Percentiles rank a stretch among this genome's conserved stretches.
Conservation (phyloP, 2,888 invertebrate species). For the Xanthorhoe designata region DNA sequence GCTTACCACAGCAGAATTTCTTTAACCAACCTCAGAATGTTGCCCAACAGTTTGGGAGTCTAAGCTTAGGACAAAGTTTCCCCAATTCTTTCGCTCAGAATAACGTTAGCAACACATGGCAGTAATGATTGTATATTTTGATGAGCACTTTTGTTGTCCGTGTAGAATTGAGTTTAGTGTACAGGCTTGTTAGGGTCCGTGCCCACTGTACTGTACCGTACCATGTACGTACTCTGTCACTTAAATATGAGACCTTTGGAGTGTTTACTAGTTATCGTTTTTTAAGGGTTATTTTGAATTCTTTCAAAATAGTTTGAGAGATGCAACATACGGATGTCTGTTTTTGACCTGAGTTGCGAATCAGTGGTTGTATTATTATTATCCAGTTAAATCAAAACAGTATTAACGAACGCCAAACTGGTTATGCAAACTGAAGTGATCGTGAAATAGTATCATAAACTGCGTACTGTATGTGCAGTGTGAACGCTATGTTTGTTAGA, state of each 20-base stretch:
- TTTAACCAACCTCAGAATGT: constrained; percentile 62
- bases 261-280: neutral
- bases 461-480: too few species aligned
- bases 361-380: too few species aligned
- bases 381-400: too few species aligned
- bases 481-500: too few species aligned
- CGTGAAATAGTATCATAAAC: too few species aligned
- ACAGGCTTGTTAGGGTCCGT: neutral
- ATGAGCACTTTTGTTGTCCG: constrained; percentile 28
- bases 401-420: too few species aligned
- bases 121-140: constrained; percentile 54
- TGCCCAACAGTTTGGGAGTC: constrained; percentile 71
- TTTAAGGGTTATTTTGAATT: neutral
- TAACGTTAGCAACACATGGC: constrained; percentile 80
- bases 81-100: constrained; percentile 74
- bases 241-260: neutral
- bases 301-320: too few species aligned
- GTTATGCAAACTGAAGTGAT: too few species aligned
- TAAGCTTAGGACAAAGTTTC: constrained; percentile 75
- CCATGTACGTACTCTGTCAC: neutral
- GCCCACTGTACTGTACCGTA: neutral
- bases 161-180: neutral
- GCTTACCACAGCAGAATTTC: constrained; percentile 38
- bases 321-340: too few species aligned
- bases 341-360: too few species aligned